Base-by-base conservation (phyloP, 2,888 invertebrate genomes). In the Rhimphoctona megacephalus region DNA sequence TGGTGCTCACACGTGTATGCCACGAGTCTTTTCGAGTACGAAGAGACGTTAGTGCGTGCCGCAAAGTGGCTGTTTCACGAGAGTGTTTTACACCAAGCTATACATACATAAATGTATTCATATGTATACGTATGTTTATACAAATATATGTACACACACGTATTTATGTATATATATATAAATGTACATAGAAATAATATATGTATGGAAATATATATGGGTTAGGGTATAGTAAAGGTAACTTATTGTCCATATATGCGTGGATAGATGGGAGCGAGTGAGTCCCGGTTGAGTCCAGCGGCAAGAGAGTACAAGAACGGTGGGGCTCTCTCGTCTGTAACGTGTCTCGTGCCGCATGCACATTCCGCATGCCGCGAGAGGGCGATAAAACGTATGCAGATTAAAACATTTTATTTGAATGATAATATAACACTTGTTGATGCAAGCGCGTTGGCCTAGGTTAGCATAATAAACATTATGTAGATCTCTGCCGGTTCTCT, bases 331-430 rank as follows among this genome's bases (percentile, higher is more conserved):
- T 81, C 90, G 90, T 90, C 90, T 90, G 91, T 89, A 88, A 89
- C 92, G 91, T 91, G 93, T 93, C 92, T 92, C 92, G 92, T 92
- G 92, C 91, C 92, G 91, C 89, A 89, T 91, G 90, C 90, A 91
- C 92, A 92, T 92, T 93, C 92, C 92, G 92, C 92, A 91, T 91
- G 91, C 92, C 91, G 91, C 91, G 91, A 93, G 93, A 93, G 93
- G 91, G 92, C 92, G 93, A 94, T 94, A 94, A 94, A 94, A 93
- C 94, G 93, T 94, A 94, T 94, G 94, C 94, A 94, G 94, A 94
- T 94, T 94, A 93, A 94, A 94, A 94, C 94, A 94, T 94, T 94
- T 94, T 94, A 94, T 94, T 94, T 94, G 94, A 94, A 94, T 94
- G 93, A 94, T 94, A 94, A 94, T 94, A 93, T 94, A 94, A 94